A percentile compares a stretch with the other conserved stretches of the same genome.
Conservation (phyloP, 2,113 vertebrate genomes). For the Silurus meridionalis region DNA sequence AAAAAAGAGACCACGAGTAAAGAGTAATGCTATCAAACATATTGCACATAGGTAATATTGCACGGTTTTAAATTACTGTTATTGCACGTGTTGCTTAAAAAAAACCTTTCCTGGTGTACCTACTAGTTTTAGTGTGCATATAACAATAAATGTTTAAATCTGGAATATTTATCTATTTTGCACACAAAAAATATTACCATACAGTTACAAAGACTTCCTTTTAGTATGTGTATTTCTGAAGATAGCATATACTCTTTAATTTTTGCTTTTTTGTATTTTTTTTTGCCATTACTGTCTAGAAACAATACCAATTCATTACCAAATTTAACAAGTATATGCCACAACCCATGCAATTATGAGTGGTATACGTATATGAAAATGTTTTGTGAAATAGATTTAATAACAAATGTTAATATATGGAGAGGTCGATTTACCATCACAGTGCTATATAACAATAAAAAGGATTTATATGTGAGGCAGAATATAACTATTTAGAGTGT, state of each 20-base stretch:
- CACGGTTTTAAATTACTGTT: no score
- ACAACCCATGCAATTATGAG: no score
- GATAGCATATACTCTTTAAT: no score
- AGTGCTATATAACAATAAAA: not conserved
- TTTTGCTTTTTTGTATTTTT: no score
- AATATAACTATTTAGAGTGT: not conserved
- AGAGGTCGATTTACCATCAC: not conserved
- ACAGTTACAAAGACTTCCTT: not conserved
- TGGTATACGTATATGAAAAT: no score
- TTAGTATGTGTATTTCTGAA: not conserved
- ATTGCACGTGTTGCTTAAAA: no score
- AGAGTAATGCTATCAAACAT: no score
- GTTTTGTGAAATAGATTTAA: no score
- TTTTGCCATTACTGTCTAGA: not conserved
- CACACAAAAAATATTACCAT: not conserved
- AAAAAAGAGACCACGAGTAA: no score
- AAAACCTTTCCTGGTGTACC: no score
- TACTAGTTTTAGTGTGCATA: not conserved
- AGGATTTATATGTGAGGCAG: not conserved
- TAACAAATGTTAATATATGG: not conserved
- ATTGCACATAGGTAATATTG: no score
- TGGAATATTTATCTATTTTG: not conserved
- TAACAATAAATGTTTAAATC: not conserved
- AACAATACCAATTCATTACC: not conserved
- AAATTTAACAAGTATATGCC: not conserved